Percentiles rank a stretch among this genome's conserved stretches.
Evolutionary conservation across 2,113 vertebrate species (phyloP).

Genomic region (Pardalotus punctatus): DNA sequence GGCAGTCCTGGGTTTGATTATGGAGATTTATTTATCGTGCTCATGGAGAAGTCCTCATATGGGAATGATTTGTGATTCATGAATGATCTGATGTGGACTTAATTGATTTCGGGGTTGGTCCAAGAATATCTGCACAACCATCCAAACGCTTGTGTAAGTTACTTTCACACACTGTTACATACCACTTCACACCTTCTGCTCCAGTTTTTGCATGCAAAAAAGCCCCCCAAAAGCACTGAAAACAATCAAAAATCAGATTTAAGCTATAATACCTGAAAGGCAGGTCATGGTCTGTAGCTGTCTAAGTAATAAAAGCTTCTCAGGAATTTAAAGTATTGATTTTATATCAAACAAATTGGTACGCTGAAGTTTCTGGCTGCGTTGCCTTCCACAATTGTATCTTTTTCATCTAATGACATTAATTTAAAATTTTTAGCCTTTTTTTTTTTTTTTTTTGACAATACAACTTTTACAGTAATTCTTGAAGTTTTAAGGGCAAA

Average conservation of each 20-base stretch:
- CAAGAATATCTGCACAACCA: not conserved
- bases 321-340: not conserved
- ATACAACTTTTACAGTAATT: not conserved
- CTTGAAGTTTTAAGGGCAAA: not conserved
- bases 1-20: conserved; percentile 17
- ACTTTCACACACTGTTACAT: not conserved
- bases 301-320: not conserved
- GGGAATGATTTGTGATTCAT: not conserved
- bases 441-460: not conserved
- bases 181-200: not conserved
- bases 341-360: not conserved
- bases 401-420: not conserved
- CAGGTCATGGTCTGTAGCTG: not conserved
- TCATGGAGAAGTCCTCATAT: not conserved
- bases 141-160: not conserved
- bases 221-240: not conserved
- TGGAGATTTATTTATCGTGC: not conserved
- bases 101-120: not conserved
- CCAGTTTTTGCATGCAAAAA: not conserved
- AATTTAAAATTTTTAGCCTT: not conserved
- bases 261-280: not conserved
- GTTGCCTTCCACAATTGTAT: not conserved
- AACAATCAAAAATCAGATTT: not conserved
- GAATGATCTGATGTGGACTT: not conserved
- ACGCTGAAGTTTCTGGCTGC: not conserved